Base-by-base conservation (phyloP, 2,888 invertebrate genomes). In the Hirtodrosophila duncani region DNA sequence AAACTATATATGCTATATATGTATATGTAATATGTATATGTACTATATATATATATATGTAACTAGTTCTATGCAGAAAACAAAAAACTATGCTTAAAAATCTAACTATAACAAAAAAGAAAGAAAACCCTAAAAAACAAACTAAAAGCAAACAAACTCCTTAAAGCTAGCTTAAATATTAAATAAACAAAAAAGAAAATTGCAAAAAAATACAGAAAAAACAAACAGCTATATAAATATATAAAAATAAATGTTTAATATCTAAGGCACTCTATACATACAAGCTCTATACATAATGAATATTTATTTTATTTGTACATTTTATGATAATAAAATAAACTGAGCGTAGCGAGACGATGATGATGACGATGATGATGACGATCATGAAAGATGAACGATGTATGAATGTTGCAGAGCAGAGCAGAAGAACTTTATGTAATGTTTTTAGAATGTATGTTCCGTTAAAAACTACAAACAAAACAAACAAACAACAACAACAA, bases 221-320 rank as follows among this genome's bases (percentile, higher is more conserved):
- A 41, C 30, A 33, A 60, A 62, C 55, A 44, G 41, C 27, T 27
- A 55, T 49, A 61, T 30, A 48, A 49, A 77, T 53, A 51, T 69
- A 43, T 56, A 64, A 58, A 57, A 26, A 50, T 52, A 72, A 78
- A 67, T 58, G 50, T 60, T 61, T 80, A 80, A 53, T 52, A 61
- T 59, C 21, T 74, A 74, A 77, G 74, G 64, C 82, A 41, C 60
- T 50, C 81, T 71, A 78, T 72, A 72, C 51, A 81, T 81, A 71
- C 77, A 67, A 46, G 79, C 66, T 50, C 64, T 68, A 79, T 67
- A 60, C 72, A 79, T 81, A 81, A 82, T 60, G 65, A 83, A 82
- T 83, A 81, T 81, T 83, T 81, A 81, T 83, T 81, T 80, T 81
- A 83, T 83, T 81, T 81, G 81, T 81, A 83, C 74, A 82, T 78